Evolutionary conservation across 1,140 invertebrate species (phyloP), one percentile per base, ranked within the genome.

Genomic region (Battus philenor): DNA sequence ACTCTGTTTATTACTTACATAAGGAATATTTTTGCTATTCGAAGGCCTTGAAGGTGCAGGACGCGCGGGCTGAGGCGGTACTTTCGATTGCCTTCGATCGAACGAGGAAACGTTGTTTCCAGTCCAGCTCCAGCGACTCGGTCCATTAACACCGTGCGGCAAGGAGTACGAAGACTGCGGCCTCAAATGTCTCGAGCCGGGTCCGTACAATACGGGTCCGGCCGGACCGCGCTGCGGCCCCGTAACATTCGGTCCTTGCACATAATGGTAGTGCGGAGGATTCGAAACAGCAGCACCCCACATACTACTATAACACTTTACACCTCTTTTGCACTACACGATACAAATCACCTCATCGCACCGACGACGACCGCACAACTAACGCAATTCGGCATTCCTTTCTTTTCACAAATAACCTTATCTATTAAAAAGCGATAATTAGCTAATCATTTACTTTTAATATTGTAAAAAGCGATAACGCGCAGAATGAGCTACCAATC

Each of bases 271-370:
- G 54, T 80, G 79, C 18, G 77, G 74, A 11, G 82, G 80, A 57
- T 72, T 78, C 7, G 83, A 82, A 46, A 82, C 80, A 36, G 77
- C 77, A n/a, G 83, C 77, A 50, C 81, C 75, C 86, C 86, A 86
- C 86, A 87, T 87, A 46, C 32, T 63, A 58, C 22, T 9, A 31
- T 45, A 55, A 52, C 52, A 67, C 59, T 54, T 47, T 43, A 46
- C 60, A 50, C 57, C 57, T 60, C 50, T 61, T 62, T 54, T 31
- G 22, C 68, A 77, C 78, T 51, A 55, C 59, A 68, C 55, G 43
- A 51, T 54, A 49, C 60, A 72, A 61, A 45, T 77, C 73, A 84
- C 77, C 59, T 73, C 68, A 81, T 77, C 62, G 69, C 71, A 73
- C 45, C 47, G 52, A 70, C 33, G 59, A 53, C 54, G 50, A 62